These are phyloP conservation scores for Spermophilus dauricus DNA, from an alignment of 2,113 vertebrate genomes.

Conservation along the genomic window DNA sequence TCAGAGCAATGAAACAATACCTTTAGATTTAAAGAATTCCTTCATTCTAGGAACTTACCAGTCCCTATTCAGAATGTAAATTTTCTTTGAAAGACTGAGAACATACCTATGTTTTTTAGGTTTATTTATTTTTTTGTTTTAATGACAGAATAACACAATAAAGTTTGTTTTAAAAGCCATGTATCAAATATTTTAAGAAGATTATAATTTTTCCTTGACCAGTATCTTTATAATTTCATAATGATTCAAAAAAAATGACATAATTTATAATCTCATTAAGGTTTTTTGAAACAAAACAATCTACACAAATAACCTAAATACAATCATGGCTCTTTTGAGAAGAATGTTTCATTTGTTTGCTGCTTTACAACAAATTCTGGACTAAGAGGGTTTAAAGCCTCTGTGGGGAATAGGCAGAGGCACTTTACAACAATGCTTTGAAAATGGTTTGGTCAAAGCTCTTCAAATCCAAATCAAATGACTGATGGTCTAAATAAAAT, in stretches of 20 bases:
- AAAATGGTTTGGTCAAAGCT: slow-evolving; percentile 44
- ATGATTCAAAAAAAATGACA: slow-evolving; percentile 22
- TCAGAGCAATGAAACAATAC: neutral
- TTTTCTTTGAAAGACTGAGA: slow-evolving; percentile 40
- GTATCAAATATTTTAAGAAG: slow-evolving; percentile 30
- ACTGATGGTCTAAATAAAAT: neutral
- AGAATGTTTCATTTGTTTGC: neutral
- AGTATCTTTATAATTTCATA: slow-evolving; percentile 42
- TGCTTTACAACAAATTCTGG: neutral
- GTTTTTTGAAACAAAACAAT: slow-evolving; percentile 55
- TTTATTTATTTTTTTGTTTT: neutral
- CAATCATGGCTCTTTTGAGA: slow-evolving; percentile 33
- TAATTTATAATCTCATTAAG: slow-evolving; percentile 55
- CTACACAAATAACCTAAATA: slow-evolving; percentile 56
- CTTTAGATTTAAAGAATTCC: neutral
- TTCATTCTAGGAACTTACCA: neutral
- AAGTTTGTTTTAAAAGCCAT: slow-evolving; percentile 40
- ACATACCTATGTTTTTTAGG: neutral
- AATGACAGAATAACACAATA: slow-evolving; percentile 34
- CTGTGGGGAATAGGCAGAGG: neutral
- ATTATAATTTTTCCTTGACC: slow-evolving; percentile 21
- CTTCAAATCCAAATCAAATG: slow-evolving; percentile 45
- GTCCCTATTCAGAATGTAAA: neutral
- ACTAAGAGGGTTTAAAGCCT: neutral
- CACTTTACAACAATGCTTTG: neutral